A percentile compares a stretch with the other conserved stretches of the same genome.
These are phyloP conservation scores for Mus minutoides DNA, from an alignment of 2,797 vertebrate genomes.

Conservation along the genomic window DNA sequence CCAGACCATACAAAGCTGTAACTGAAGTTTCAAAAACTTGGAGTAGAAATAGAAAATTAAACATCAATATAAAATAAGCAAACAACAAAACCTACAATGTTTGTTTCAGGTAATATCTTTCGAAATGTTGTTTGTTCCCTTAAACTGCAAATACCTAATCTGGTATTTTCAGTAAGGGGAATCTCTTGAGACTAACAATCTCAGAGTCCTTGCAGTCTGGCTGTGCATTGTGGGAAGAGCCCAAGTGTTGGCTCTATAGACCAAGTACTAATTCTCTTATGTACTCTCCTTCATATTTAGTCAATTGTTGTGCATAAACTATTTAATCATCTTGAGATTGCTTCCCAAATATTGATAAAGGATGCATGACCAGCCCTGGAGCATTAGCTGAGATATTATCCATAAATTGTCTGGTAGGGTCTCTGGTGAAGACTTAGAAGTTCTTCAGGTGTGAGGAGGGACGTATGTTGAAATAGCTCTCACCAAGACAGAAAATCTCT, in stretches of 20 bases:
- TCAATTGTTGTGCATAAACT: background rate
- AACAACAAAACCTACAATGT: background rate
- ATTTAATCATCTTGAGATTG: background rate
- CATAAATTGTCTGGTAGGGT: background rate
- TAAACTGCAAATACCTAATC: background rate
- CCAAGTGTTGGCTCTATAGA: background rate
- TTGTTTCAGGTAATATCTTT: background rate
- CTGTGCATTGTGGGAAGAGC: background rate
- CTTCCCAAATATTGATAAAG: background rate
- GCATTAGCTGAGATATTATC: background rate
- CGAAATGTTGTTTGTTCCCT: background rate
- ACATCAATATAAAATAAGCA: background rate
- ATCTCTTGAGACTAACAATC: background rate
- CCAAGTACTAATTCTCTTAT: background rate
- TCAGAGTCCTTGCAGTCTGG: background rate
- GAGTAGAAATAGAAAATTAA: conserved; percentile 11
- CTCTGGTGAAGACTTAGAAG: background rate
- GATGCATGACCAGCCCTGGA: background rate
- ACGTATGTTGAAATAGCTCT: background rate
- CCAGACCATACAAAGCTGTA: background rate
- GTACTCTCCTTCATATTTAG: background rate
- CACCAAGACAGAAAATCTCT: background rate
- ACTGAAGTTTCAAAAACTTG: background rate
- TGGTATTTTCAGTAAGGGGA: background rate
- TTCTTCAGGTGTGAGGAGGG: background rate